Evolutionary conservation across 2,113 vertebrate genomes (phyloP).

Genomic region (Epinephelus lanceolatus): DNA sequence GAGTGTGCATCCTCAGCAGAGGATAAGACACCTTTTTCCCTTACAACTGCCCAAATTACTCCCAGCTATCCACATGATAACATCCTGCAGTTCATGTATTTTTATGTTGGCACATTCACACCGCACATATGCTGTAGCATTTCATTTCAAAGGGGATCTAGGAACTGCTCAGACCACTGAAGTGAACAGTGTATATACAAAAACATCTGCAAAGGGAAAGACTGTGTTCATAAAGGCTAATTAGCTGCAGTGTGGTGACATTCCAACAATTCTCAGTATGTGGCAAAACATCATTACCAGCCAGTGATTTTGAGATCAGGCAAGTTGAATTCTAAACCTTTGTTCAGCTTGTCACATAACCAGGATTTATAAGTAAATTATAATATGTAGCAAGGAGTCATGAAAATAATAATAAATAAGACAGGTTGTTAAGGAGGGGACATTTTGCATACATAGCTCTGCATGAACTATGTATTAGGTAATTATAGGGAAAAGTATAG

Average conservation of each 20-base stretch:
- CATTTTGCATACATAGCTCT: neutral
- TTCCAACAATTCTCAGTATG: constrained; percentile 27
- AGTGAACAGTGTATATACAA: neutral
- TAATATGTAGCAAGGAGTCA: neutral
- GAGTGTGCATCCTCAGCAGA: neutral
- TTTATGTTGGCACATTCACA: neutral
- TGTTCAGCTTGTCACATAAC: neutral
- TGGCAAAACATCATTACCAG: constrained; percentile 39
- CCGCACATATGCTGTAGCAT: neutral
- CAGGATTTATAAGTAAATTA: neutral
- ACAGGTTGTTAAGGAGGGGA: neutral
- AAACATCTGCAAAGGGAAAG: constrained; percentile 34
- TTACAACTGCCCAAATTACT: neutral
- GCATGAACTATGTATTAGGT: neutral
- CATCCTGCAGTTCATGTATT: neutral
- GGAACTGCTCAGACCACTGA: neutral
- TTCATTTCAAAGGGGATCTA: neutral
- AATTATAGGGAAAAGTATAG: neutral
- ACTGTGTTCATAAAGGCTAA: neutral
- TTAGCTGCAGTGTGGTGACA: constrained; percentile 20
- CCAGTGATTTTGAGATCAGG: neutral
- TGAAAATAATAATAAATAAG: neutral
- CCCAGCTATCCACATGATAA: neutral
- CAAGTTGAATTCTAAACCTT: neutral
- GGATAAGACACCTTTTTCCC: neutral